Evolutionary conservation across 2,888 invertebrate genomes (phyloP), one percentile per base, ranked within the genome.

Genomic region (Cephus sareptanus): DNA sequence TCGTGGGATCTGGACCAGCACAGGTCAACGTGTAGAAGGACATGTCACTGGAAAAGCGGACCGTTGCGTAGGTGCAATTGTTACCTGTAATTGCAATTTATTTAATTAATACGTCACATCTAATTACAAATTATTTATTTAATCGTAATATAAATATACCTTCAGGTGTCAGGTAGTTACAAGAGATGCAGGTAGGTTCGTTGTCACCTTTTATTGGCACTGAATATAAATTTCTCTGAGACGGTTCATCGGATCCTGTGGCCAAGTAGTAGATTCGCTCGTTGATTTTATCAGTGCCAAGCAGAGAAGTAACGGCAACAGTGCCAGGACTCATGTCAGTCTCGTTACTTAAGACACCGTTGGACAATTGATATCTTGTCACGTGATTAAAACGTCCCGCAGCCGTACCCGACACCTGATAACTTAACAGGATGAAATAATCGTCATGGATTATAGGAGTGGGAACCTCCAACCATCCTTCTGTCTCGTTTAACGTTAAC

Each of bases 21-120:
- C 98, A 98, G 0, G 93, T 92, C 9, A 96, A 92, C 3, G 95
- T 93, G 83, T 94, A 95, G 90, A 95, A 95, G 0, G 94, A 93
- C 37, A 93, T 93, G 74, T 94, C 93, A 34, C 92, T 92, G 82
- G 96, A 95, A 74, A 95, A 94, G 0, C 93, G 92, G 0, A 94
- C 94, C 0, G 91, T 85, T 23, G 94, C 95, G 90, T 89, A 94
- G 80, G 92, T 93, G 92, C 94, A 97, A 0, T 76, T 71, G 73
- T 88, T 88, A 4, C 90, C 90, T 90, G 82, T 30, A 77, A 81
- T 73, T 71, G 75, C 1, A 56, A 23, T 30, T 71, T 23, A 11
- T 71, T 11, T 30, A 11, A 11, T 30, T 11, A 31, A 13, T 11
- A n/a, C 1, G 11, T 15, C 33, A 30, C 4, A 0, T 71, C 30